Conservation (phyloP, 2,888 invertebrate species). For the Drosophila mimica region DNA sequence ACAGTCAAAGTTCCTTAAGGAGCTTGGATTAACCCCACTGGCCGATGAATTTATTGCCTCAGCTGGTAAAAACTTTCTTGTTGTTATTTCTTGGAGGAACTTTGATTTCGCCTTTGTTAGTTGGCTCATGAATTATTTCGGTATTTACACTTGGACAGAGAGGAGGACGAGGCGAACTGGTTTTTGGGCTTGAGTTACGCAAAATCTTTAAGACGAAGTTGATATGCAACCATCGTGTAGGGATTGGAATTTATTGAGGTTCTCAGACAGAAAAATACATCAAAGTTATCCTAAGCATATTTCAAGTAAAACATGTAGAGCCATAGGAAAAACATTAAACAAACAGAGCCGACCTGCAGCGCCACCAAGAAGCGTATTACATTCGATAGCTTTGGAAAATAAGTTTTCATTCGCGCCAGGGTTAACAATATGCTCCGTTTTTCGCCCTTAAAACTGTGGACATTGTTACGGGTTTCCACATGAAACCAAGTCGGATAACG, state of each 20-base stretch:
- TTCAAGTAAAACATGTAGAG: no score
- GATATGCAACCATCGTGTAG: not conserved
- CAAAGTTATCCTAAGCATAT: not conserved
- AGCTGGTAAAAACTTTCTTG: slow-evolving; percentile 40
- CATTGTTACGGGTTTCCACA: not conserved
- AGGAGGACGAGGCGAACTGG: not conserved
- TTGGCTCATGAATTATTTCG: slow-evolving; percentile 19
- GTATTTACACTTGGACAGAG: not conserved
- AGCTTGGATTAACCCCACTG: slow-evolving; percentile 8
- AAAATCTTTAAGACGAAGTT: slow-evolving; percentile 1
- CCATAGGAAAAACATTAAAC: not conserved
- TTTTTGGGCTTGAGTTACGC: not conserved
- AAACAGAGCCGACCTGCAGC: slow-evolving; percentile 11
- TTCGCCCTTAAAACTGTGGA: not conserved
- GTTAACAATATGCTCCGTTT: not conserved
- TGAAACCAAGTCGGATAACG: slow-evolving; percentile 42
- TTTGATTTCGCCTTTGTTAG: slow-evolving; percentile 35
- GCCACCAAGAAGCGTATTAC: not conserved
- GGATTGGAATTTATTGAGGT: slow-evolving; percentile 5
- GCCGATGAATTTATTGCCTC: slow-evolving; percentile 38
- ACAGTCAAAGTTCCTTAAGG: slow-evolving; percentile 9
- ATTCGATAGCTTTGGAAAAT: not conserved
- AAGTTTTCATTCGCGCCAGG: not conserved
- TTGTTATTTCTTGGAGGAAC: slow-evolving; percentile 36
- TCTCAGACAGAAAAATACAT: not conserved